Base-by-base conservation (phyloP, 2,113 vertebrate genomes). In the Limnothrissa miodon region DNA sequence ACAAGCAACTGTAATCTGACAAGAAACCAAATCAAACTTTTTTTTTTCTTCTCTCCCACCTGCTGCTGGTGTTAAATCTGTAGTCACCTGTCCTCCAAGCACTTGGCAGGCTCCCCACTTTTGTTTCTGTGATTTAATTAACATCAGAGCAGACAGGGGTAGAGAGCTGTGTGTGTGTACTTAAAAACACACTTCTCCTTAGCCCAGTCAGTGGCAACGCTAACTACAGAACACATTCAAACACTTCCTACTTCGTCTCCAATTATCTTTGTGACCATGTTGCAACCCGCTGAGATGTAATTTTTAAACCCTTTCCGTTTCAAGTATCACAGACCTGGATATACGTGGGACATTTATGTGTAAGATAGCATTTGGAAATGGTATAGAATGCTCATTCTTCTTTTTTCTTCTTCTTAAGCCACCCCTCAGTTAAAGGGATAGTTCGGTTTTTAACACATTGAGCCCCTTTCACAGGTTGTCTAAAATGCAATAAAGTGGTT, bases 51-150 rank as follows among this genome's bases (percentile, higher is more conserved):
- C 4, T 4, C 66, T 29, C 29, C 66, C 66, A 89, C 86, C 80
- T 88, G 84, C 91, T 85, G 87, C 87, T 90, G 86, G 83, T 74
- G 66, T 74, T 36, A 74, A 33, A 74, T 66, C 10, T 33, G 29
- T 15, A 29, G 82, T 89, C 89, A 92, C 91, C 90, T 92, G 91
- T 87, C 87, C 85, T 86, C 81, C 83, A 88, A 91, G 86, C 88
- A 89, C 81, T 39, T 78, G 74, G 89, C 87, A 62, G 88, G 87
- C 86, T 84, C 79, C 88, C 87, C 62, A 74, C 86, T 87, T 89
- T 92, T 85, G 91, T 89, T 87, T 90, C 85, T 10, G 87, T 89
- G 88, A 91, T 91, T 93, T 92, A 92, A 93, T 91, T 92, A 91
- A 90, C 85, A 90, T 80, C 87, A 83, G 87, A 91, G 88, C 92